phyloP scores from a whole-genome alignment of 35 echinoderm and acorn worm species.

The Strongylocentrotus purpuratus region DNA sequence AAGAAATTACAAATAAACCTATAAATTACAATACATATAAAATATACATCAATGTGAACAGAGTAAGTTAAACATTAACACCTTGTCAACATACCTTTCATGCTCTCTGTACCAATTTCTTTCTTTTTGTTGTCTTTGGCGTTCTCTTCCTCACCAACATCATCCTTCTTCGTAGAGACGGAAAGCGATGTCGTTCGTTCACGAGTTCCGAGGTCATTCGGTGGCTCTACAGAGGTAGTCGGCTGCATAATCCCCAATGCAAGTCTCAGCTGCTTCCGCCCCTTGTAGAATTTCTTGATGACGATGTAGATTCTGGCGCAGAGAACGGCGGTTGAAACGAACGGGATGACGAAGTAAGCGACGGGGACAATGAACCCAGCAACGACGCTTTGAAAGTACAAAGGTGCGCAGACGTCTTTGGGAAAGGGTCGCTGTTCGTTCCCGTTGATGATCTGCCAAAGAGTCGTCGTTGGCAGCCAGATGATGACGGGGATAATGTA shows the following conservation, averaged over 20 bases:
- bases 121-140: background rate
- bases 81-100: background rate
- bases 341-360: background rate
- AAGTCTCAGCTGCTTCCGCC: background rate
- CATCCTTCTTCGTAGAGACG: background rate
- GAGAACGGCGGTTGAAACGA: background rate
- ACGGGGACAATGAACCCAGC: background rate
- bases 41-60: too few relatives aligned
- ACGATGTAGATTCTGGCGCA: constrained; percentile 9
- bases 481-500: constrained; percentile 11
- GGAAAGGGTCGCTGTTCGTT: background rate
- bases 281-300: background rate
- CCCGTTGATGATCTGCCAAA: constrained; percentile 5
- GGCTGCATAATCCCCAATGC: background rate
- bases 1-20: too few relatives aligned
- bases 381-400: constrained; percentile 24
- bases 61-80: too few relatives aligned
- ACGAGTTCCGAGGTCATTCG: background rate
- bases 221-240: background rate
- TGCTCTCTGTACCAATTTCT: background rate
- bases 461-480: constrained; percentile 4
- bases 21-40: too few relatives aligned
- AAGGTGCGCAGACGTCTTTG: constrained; percentile 20
- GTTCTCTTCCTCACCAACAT: background rate
- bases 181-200: background rate